These are phyloP conservation scores for Aethes cnicana DNA, from an alignment of 2,888 invertebrate genomes.

Conservation along the genomic window DNA sequence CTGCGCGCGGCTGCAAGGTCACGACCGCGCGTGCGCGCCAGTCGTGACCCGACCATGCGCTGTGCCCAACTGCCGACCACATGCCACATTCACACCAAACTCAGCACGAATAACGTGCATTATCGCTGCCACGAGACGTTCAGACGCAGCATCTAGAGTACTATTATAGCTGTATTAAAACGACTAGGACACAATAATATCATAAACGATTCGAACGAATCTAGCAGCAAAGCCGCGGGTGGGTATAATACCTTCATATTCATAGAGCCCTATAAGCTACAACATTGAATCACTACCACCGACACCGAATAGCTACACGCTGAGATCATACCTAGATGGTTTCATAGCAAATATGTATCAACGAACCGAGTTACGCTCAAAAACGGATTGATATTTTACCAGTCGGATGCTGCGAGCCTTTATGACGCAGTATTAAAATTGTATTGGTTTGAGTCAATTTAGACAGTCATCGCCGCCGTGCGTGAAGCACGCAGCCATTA, in stretches of 20 bases:
- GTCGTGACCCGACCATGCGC: slow-evolving; percentile 81
- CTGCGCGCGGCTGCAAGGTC: slow-evolving; percentile 77
- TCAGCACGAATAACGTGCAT: slow-evolving; percentile 64
- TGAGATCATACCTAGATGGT: slow-evolving; percentile 61
- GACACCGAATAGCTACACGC: slow-evolving; percentile 58
- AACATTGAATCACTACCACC: slow-evolving; percentile 43
- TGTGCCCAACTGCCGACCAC: slow-evolving; percentile 48
- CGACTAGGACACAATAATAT: slow-evolving; percentile 38
- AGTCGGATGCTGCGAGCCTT: slow-evolving; percentile 5
- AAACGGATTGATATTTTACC: slow-evolving; percentile 16
- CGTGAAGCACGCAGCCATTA: not conserved
- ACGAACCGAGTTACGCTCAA: slow-evolving; percentile 1
- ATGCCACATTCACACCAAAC: slow-evolving; percentile 58
- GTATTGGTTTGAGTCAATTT: slow-evolving; percentile 8
- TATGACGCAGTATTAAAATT: not conserved
- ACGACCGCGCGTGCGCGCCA: slow-evolving; percentile 79
- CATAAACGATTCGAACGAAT: slow-evolving; percentile 52
- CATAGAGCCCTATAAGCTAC: slow-evolving; percentile 39
- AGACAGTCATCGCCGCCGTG: not conserved
- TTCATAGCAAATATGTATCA: slow-evolving; percentile 47
- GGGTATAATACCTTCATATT: slow-evolving; percentile 38
- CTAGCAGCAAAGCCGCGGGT: slow-evolving; percentile 38
- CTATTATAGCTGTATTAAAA: slow-evolving; percentile 48
- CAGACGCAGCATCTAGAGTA: slow-evolving; percentile 58
- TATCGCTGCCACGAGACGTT: slow-evolving; percentile 50